Conservation (phyloP, 2,797 vertebrate species). For the Typhlichthys eigenmanni region DNA sequence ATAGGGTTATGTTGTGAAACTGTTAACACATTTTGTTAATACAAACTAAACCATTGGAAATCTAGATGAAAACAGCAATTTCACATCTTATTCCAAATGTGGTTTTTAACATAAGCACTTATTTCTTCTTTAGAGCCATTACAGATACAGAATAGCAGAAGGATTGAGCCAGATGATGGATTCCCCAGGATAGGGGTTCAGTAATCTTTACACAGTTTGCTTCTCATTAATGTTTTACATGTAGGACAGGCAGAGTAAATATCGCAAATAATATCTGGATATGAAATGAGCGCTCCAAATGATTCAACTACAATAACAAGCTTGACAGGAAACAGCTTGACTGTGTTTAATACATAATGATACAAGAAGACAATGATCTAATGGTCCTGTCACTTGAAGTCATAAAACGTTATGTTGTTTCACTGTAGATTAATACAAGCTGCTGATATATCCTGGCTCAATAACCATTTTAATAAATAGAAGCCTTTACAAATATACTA, state of each 20-base stretch:
- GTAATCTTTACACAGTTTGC: slow-evolving; percentile 60
- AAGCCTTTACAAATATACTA: too few relatives aligned
- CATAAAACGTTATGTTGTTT: too few relatives aligned
- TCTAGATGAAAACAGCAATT: neutral
- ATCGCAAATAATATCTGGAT: slow-evolving; percentile 49
- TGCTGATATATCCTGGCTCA: too few relatives aligned
- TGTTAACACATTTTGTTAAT: too few relatives aligned
- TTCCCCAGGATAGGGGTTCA: slow-evolving; percentile 50
- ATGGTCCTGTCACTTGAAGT: slow-evolving; percentile 24
- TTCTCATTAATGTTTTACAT: slow-evolving; percentile 53
- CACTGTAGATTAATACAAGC: too few relatives aligned
- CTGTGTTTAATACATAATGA: slow-evolving; percentile 56
- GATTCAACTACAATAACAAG: slow-evolving; percentile 52
- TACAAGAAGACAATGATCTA: slow-evolving; percentile 34
- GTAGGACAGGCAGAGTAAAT: slow-evolving; percentile 59
- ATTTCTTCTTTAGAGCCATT: slow-evolving; percentile 45
- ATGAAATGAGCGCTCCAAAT: slow-evolving; percentile 44
- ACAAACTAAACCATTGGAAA: too few relatives aligned
- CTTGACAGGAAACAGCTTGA: slow-evolving; percentile 55
- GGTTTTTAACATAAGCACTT: too few relatives aligned
- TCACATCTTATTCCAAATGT: neutral
- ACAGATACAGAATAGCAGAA: slow-evolving; percentile 71
- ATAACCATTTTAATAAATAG: too few relatives aligned
- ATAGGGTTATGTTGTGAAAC: too few relatives aligned
- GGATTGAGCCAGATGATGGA: slow-evolving; percentile 72